Conservation (phyloP, 1,140 invertebrate genomes). For the Zaprionus capensis region DNA sequence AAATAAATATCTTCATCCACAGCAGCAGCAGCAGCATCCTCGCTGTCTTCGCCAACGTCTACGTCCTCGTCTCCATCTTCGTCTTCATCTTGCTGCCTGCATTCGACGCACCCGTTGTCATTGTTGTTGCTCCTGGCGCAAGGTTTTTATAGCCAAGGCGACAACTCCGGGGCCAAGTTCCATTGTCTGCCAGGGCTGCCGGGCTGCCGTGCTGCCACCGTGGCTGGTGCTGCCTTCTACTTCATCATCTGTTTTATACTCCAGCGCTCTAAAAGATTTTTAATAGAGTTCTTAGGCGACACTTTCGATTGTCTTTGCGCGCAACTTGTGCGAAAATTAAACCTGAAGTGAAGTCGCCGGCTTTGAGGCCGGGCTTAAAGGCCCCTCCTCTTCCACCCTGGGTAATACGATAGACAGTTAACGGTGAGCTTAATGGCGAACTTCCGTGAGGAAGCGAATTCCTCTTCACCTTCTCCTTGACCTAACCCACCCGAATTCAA, state of each 20-base stretch:
- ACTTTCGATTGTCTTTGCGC: slow-evolving; percentile 81
- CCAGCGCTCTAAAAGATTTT: slow-evolving; percentile 75
- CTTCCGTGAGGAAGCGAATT: not conserved
- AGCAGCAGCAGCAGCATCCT: slow-evolving; percentile 44
- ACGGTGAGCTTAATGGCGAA: slow-evolving; percentile 1
- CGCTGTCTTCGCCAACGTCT: slow-evolving; percentile 26
- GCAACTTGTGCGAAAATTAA: slow-evolving; percentile 75
- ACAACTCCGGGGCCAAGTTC: slow-evolving; percentile 30
- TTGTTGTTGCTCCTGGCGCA: slow-evolving; percentile 52
- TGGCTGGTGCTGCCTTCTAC: slow-evolving; percentile 36
- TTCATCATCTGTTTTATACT: slow-evolving; percentile 71
- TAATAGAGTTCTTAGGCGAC: slow-evolving; percentile 82
- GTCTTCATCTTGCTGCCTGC: slow-evolving; percentile 25
- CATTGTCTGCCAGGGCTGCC: slow-evolving; percentile 52
- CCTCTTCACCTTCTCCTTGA: not conserved
- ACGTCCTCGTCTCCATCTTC: not conserved
- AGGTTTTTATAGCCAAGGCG: slow-evolving; percentile 65
- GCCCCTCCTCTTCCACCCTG: not conserved
- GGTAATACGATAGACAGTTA: not conserved
- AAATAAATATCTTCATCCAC: slow-evolving; percentile 83
- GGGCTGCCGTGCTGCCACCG: slow-evolving; percentile 14
- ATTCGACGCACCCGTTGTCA: slow-evolving; percentile 16
- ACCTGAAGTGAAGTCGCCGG: slow-evolving; percentile 52
- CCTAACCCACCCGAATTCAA: not conserved
- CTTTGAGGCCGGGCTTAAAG: slow-evolving; percentile 22